Evolutionary conservation across 2,888 invertebrate species (phyloP), one percentile per base, ranked within the genome.

Genomic region (Seladonia tumulorum): DNA sequence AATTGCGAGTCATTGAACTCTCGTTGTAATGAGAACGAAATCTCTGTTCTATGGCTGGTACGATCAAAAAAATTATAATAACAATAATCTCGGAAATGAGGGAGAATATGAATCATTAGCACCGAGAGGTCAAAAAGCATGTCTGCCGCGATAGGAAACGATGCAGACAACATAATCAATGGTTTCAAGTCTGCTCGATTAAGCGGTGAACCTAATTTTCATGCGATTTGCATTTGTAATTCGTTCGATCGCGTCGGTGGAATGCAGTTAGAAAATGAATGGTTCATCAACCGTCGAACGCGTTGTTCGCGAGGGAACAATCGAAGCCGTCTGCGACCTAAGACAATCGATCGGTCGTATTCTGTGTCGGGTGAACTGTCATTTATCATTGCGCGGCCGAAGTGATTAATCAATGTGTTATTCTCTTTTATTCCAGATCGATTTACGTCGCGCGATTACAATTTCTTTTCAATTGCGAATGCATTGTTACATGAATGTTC

Each of bases 131-230:
- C 60, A 73, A 29, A 70, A 49, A 7, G 35, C 39, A 22, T 1
- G 29, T n/a, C 29, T 7, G 53, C 35, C n/a, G n/a, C 42, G 5
- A 76, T 66, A 79, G 79, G 82, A 86, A 88, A 76, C 57, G 39
- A 10, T 25, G 14, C 74, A 79, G 79, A 86, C 79, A 47, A 22
- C 77, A 79, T 49, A 76, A 81, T 81, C 53, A 76, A 68, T 66
- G 42, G n/a, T 71, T 47, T 35, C 42, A 79, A 79, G 39, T 71
- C 63, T 5, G 16, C 4, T 29, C 25, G 47, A 83, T 49, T 77
- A 35, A 57, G n/a, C 12, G 14, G 35, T 47, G 25, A 16, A n/a
- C 4, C n/a, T 2, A 22, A 45, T 63, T 78, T 57, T 70, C 73
- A 35, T 49, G 57, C 12, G 47, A n/a, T 71, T 7, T 22, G 16